Evolutionary conservation across 2,797 vertebrate genomes (phyloP).

Genomic region (Eurystomus glaucurus): DNA sequence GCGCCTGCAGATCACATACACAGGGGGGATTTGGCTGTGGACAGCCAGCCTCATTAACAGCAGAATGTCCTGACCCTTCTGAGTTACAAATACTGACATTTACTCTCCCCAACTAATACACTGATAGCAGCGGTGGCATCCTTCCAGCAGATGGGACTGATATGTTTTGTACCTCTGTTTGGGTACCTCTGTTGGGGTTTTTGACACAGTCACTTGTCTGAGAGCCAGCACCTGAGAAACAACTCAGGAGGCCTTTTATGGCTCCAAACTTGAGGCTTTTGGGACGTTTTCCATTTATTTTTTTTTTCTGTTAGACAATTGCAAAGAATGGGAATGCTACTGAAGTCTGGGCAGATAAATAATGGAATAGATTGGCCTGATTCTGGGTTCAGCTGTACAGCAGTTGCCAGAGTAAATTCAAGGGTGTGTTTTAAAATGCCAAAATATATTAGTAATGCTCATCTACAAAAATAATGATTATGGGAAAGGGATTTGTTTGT

Average conservation of each 20-base stretch:
- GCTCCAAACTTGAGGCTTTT: not conserved
- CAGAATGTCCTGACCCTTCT: not conserved
- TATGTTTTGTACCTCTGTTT: slow-evolving; percentile 18
- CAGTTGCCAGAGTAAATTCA: slow-evolving; percentile 38
- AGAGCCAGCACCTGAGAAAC: slow-evolving; percentile 42
- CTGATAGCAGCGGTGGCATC: slow-evolving; percentile 40
- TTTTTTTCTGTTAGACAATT: not conserved
- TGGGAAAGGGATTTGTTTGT: slow-evolving; percentile 41
- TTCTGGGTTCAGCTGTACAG: not conserved
- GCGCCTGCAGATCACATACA: rapidly evolving
- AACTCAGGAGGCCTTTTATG: slow-evolving; percentile 30
- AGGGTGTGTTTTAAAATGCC: slow-evolving; percentile 41
- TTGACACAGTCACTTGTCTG: slow-evolving; percentile 40
- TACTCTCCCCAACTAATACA: slow-evolving; percentile 30
- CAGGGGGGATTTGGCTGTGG: not conserved
- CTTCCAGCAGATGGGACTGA: slow-evolving; percentile 46
- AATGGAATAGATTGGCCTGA: not conserved
- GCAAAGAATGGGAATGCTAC: slow-evolving; percentile 19
- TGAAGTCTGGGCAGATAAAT: not conserved
- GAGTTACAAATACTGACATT: slow-evolving; percentile 13
- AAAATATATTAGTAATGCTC: slow-evolving; percentile 3
- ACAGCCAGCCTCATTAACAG: slow-evolving; percentile 7
- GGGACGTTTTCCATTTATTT: not conserved
- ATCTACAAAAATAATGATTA: slow-evolving; percentile 46
- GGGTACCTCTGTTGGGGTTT: slow-evolving; percentile 57